A percentile compares a stretch with the other conserved stretches of the same genome.
phyloP scores from a whole-genome alignment of 2,113 vertebrate species.

The Phrynosoma platyrhinos region DNA sequence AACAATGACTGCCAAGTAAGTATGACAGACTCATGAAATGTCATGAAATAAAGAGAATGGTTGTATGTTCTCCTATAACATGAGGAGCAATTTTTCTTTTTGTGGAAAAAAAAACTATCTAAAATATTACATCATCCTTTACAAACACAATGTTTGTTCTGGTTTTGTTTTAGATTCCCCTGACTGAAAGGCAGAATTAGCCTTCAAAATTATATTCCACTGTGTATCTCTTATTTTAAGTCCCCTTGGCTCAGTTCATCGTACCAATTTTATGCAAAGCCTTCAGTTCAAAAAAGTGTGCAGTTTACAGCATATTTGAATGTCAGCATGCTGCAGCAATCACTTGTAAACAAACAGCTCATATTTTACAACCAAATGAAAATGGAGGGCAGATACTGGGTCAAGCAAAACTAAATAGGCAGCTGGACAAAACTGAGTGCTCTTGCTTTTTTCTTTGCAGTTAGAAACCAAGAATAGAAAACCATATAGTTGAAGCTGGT shows the following conservation, averaged over 20 bases:
- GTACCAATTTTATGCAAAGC: background rate
- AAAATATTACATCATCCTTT: background rate
- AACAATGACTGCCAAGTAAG: conserved; percentile 19
- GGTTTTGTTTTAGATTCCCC: background rate
- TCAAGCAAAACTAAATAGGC: background rate
- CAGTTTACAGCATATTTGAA: background rate
- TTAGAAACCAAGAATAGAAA: background rate
- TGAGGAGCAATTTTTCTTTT: background rate
- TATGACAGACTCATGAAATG: conserved; percentile 24
- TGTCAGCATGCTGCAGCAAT: background rate
- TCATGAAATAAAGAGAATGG: conserved; percentile 20
- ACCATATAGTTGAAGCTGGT: background rate
- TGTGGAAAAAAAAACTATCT: background rate
- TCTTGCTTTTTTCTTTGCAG: background rate
- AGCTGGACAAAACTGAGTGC: background rate
- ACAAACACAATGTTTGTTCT: background rate
- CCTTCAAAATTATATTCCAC: background rate
- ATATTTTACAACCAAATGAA: background rate
- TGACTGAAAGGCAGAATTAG: background rate
- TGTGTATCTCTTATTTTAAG: background rate
- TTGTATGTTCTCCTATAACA: conserved; percentile 22
- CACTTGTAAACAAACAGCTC: background rate
- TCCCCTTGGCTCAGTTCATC: background rate
- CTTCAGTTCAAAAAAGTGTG: background rate
- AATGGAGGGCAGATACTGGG: background rate